phyloP scores from a whole-genome alignment of 2,797 vertebrate genomes.

The Tauraco hartlaubi region DNA sequence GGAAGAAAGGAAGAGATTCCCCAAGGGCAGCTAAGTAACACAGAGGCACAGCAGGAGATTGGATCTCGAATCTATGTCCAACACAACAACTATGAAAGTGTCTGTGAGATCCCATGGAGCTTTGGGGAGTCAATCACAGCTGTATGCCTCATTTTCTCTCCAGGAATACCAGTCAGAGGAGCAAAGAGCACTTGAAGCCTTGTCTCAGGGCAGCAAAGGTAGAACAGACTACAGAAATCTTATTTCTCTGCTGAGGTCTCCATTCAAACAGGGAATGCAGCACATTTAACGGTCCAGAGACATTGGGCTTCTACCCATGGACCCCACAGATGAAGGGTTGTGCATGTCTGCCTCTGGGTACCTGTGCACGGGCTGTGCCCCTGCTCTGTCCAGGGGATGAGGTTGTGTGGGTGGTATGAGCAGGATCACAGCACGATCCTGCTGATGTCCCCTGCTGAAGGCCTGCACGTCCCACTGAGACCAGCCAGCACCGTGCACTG shows the following conservation, averaged over 20 bases:
- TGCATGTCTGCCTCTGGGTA: neutral
- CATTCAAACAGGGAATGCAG: neutral
- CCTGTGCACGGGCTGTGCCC: neutral
- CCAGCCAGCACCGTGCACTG: accelerated
- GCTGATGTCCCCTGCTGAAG: no score
- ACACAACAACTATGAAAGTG: neutral
- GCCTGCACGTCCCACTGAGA: neutral
- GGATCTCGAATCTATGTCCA: neutral
- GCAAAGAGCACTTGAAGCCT: neutral
- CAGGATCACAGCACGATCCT: accelerated
- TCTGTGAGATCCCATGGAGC: neutral
- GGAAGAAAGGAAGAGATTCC: neutral
- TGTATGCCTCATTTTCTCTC: neutral
- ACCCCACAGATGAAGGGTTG: neutral
- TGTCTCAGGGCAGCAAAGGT: neutral
- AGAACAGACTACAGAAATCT: neutral
- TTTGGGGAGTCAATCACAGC: neutral
- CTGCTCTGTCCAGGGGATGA: neutral
- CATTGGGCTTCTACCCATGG: accelerated
- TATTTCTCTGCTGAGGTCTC: neutral
- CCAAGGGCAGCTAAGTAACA: neutral
- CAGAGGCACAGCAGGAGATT: neutral
- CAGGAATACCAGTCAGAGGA: accelerated
- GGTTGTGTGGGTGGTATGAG: accelerated
- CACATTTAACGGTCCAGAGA: neutral